Evolutionary conservation across 2,888 invertebrate genomes (phyloP).

Genomic region (Clusia tigrina): DNA sequence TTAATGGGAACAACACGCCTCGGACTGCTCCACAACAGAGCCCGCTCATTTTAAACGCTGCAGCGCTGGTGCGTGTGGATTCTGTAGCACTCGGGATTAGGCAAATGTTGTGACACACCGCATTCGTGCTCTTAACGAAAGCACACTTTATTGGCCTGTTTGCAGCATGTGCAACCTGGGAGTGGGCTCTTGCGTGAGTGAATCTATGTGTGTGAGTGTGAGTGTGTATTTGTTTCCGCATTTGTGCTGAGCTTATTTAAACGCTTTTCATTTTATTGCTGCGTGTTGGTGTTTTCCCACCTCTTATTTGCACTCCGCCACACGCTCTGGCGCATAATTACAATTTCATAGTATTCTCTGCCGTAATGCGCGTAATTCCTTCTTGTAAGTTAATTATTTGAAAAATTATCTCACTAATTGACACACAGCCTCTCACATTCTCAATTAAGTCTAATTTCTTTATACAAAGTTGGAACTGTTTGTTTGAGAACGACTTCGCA

Average conservation of each 20-base stretch:
- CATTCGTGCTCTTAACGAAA: neutral
- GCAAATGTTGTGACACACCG: neutral
- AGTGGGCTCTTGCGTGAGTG: too few species aligned
- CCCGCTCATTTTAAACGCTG: neutral
- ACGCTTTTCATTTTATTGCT: neutral
- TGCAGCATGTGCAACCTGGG: neutral
- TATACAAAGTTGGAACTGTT: neutral
- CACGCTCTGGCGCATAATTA: constrained; percentile 5
- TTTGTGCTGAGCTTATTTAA: neutral
- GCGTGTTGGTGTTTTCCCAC: neutral
- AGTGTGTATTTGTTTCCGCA: too few species aligned
- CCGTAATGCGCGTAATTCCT: neutral
- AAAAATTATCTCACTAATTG: neutral
- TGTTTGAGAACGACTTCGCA: neutral
- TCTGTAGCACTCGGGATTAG: neutral
- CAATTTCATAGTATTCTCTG: constrained; percentile 11
- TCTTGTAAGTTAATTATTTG: constrained; percentile 2
- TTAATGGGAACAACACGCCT: too few species aligned
- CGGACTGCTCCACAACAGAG: too few species aligned
- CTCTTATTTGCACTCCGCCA: neutral
- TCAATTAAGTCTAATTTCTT: neutral
- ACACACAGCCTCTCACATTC: neutral
- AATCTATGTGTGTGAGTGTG: too few species aligned
- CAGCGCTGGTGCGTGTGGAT: neutral
- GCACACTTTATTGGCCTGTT: neutral